Conservation (phyloP, 2,113 vertebrate species). For the Colius striatus region DNA sequence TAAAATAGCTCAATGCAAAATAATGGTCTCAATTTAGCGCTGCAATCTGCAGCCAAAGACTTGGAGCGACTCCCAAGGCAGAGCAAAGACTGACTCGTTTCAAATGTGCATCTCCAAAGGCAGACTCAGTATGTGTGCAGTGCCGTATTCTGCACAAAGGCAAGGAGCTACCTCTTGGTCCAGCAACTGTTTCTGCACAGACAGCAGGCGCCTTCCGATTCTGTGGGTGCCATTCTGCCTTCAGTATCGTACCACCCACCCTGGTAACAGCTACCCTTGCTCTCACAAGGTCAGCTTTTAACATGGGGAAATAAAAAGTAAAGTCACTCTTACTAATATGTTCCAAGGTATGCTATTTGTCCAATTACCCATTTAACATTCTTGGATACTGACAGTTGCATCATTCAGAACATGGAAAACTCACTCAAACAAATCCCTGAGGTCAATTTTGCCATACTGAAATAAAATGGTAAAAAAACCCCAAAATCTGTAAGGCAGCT, state of each 20-base stretch:
- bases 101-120: background rate
- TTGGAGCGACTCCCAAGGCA: constrained; percentile 26
- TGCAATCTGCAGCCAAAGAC: constrained; percentile 26
- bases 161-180: background rate
- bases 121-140: background rate
- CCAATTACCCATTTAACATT: background rate
- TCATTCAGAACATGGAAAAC: background rate
- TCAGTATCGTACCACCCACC: fast-evolving
- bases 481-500: background rate
- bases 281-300: background rate
- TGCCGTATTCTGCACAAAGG: background rate
- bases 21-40: constrained; percentile 51
- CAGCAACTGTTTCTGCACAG: background rate
- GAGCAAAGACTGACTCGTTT: constrained; percentile 1
- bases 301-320: background rate
- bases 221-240: fast-evolving
- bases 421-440: fast-evolving
- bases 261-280: background rate
- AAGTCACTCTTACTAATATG: background rate
- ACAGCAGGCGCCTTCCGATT: background rate
- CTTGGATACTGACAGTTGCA: background rate
- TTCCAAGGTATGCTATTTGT: background rate
- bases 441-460: background rate
- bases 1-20: constrained; percentile 49
- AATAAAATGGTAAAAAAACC: background rate